These are phyloP conservation scores for Typhlichthys eigenmanni DNA, from an alignment of 2,797 vertebrate genomes.

Conservation along the genomic window DNA sequence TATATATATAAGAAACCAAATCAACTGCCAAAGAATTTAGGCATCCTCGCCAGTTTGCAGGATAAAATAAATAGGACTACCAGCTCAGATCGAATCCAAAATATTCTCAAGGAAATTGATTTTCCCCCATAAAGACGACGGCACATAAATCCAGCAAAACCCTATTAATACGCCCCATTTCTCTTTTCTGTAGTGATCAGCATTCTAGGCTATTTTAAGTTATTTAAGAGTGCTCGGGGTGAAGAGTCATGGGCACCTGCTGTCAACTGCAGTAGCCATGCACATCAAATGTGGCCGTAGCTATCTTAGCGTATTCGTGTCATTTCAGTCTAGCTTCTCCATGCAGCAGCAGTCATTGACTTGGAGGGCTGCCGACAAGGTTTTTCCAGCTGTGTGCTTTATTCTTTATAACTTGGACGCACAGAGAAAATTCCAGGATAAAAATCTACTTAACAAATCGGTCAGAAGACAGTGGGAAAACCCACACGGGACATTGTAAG, in stretches of 20 bases:
- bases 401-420: slow-evolving; percentile 32
- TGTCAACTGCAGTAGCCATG: slow-evolving; percentile 45
- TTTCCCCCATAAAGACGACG: slow-evolving; percentile 21
- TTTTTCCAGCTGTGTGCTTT: slow-evolving; percentile 22
- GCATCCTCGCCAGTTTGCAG: neutral
- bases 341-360: slow-evolving; percentile 5
- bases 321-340: slow-evolving; percentile 1
- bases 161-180: slow-evolving; percentile 21
- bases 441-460: neutral
- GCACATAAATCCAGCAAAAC: slow-evolving; percentile 32
- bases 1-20: too few relatives aligned
- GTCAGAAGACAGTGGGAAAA: too few relatives aligned
- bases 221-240: slow-evolving; percentile 26
- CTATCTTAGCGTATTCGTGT: slow-evolving; percentile 30
- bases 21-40: neutral
- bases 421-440: slow-evolving; percentile 8
- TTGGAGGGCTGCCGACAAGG: slow-evolving; percentile 1
- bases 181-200: neutral
- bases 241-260: slow-evolving; percentile 42
- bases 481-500: too few relatives aligned
- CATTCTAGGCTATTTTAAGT: slow-evolving; percentile 25
- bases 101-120: too few relatives aligned
- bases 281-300: slow-evolving; percentile 45
- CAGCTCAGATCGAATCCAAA: neutral
- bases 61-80: neutral